phyloP scores from a whole-genome alignment of 2,888 invertebrate genomes.

The Nomada fucata region DNA sequence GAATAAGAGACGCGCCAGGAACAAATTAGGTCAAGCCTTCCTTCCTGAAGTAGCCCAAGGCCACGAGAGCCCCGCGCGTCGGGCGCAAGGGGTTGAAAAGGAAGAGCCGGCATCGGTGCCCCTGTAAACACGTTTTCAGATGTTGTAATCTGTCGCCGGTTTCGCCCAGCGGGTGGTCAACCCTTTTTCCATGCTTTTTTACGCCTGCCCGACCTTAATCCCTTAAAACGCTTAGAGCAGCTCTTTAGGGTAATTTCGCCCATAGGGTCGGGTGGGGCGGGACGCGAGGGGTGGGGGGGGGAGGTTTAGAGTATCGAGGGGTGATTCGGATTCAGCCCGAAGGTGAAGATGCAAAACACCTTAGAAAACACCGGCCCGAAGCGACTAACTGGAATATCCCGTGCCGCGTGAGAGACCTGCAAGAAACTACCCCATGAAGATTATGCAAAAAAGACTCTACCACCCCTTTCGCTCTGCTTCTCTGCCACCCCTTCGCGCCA shows the following conservation, averaged over 20 bases:
- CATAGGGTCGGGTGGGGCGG: background rate
- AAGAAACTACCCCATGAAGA: constrained; percentile 74
- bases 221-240: constrained; percentile 83
- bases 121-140: constrained; percentile 71
- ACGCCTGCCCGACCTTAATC: constrained; percentile 83
- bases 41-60: constrained; percentile 43
- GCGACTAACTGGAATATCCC: constrained; percentile 60
- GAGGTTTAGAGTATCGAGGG: background rate
- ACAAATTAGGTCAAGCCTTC: background rate
- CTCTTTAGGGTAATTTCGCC: constrained; percentile 81
- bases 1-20: background rate
- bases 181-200: constrained; percentile 80
- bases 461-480: constrained; percentile 47
- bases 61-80: constrained; percentile 3
- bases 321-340: constrained; percentile 25
- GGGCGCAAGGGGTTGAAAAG: constrained; percentile 16
- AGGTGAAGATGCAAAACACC: constrained; percentile 65
- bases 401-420: constrained; percentile 71
- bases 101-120: constrained; percentile 29
- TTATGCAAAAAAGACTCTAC: constrained; percentile 75
- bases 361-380: constrained; percentile 59
- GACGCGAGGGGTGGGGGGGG: no score
- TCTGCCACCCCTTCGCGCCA: constrained; percentile 31
- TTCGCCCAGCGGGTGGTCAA: constrained; percentile 84
- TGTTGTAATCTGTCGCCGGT: constrained; percentile 75